Conservation (phyloP, 2,113 vertebrate species). For the Todiramphus saurophagus region DNA sequence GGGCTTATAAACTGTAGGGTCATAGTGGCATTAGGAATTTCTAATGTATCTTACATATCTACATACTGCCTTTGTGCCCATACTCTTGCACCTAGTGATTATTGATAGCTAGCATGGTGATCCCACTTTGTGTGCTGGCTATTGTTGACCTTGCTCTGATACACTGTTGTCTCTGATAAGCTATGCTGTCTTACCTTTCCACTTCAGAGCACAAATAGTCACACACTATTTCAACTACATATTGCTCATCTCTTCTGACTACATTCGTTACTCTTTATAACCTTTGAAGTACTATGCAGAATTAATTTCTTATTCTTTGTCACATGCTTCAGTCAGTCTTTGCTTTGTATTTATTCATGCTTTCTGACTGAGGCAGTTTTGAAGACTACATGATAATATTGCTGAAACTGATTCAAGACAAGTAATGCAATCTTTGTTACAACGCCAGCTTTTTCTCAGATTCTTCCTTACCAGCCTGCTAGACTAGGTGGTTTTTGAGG, state of each 20-base stretch:
- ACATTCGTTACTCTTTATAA: not conserved
- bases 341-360: not conserved
- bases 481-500: not conserved
- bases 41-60: not conserved
- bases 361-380: not conserved
- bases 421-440: not conserved
- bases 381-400: not conserved
- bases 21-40: not conserved
- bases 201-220: not conserved
- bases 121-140: not conserved
- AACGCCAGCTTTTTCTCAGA: not conserved
- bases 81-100: not conserved
- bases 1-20: not conserved
- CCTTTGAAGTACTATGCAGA: not conserved
- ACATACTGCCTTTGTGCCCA: not conserved
- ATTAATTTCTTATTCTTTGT: not conserved
- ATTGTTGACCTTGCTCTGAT: not conserved
- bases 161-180: not conserved
- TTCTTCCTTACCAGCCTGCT: not conserved
- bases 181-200: not conserved
- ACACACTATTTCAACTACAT: not conserved
- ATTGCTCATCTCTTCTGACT: not conserved
- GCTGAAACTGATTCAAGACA: not conserved
- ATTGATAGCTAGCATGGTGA: not conserved
- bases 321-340: not conserved